Conservation (phyloP, 2,888 invertebrate species). For the Drosophila tripunctata region DNA sequence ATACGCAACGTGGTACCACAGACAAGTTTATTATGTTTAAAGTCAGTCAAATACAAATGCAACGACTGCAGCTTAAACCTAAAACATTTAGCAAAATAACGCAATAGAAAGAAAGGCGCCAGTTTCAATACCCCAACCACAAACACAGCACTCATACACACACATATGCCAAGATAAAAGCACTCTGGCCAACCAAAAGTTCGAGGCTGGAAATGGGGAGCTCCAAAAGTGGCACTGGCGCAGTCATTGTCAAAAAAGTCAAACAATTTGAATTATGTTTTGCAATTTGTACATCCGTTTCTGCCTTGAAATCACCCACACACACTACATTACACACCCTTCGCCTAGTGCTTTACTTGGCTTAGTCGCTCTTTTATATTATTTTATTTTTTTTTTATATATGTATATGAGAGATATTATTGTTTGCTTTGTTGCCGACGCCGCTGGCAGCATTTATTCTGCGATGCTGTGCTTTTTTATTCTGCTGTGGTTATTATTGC, state of each 20-base stretch:
- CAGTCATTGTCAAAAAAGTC: slow-evolving; percentile 79
- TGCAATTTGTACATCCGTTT: slow-evolving; percentile 80
- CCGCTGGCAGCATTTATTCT: slow-evolving; percentile 59
- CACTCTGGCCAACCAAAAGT: slow-evolving; percentile 25
- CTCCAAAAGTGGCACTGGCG: slow-evolving; percentile 46
- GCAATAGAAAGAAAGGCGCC: slow-evolving; percentile 23
- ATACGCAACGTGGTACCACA: slow-evolving; percentile 49
- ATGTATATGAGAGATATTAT: slow-evolving; percentile 68
- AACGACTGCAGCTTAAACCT: slow-evolving; percentile 16
- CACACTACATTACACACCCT: slow-evolving; percentile 19
- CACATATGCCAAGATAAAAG: slow-evolving; percentile 61
- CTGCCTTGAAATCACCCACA: slow-evolving; percentile 54
- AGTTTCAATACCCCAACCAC: slow-evolving; percentile 3
- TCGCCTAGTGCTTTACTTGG: slow-evolving; percentile 3
- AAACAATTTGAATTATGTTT: slow-evolving; percentile 81
- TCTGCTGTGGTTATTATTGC: slow-evolving; percentile 77
- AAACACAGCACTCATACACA: slow-evolving; percentile 9
- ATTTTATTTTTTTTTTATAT: slow-evolving; percentile 59
- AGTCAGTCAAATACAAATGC: slow-evolving; percentile 13
- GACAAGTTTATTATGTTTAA: slow-evolving; percentile 41
- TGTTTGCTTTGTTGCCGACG: slow-evolving; percentile 71
- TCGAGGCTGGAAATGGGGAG: neutral
- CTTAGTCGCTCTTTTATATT: slow-evolving; percentile 23
- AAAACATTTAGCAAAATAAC: slow-evolving; percentile 22
- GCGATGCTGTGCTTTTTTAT: slow-evolving; percentile 54